Evolutionary conservation across 2,888 invertebrate species (phyloP).

Genomic region (Megamerina dolium): DNA sequence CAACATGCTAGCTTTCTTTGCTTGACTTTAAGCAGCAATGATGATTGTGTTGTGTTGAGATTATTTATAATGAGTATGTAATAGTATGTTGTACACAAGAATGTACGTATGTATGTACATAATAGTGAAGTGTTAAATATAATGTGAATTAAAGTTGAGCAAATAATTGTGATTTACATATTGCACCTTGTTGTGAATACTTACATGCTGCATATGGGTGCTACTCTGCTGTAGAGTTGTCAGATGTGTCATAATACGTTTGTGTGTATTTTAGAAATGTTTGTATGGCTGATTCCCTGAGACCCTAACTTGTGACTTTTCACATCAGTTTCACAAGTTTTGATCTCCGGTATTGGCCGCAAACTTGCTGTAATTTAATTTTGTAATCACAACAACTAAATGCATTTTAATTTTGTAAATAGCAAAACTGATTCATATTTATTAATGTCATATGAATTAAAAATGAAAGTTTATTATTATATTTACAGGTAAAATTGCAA

Average conservation of each 20-base stretch:
- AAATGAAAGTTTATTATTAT: no score
- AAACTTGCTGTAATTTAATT: constrained; percentile 44
- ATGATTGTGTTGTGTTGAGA: neutral
- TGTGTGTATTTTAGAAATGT: constrained; percentile 42
- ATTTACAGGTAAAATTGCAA: no score
- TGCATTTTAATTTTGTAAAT: no score
- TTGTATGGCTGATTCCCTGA: constrained; percentile 52
- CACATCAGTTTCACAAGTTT: constrained; percentile 52
- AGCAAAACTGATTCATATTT: no score
- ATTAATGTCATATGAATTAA: no score
- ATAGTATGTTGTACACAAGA: neutral
- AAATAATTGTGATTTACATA: no score
- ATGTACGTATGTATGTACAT: neutral
- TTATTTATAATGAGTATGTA: neutral
- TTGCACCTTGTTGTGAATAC: neutral
- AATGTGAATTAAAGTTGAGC: no score
- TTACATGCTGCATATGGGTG: no score
- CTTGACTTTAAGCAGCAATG: constrained; percentile 44
- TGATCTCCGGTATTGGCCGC: constrained; percentile 53
- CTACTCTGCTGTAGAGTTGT: no score
- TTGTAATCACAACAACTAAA: no score
- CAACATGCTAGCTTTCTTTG: constrained; percentile 51
- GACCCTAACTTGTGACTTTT: constrained; percentile 53
- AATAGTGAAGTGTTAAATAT: no score
- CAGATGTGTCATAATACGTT: no score